A percentile compares a stretch with the other conserved stretches of the same genome.
These are phyloP conservation scores for Corapipo altera DNA, from an alignment of 2,113 vertebrate genomes.

Conservation along the genomic window DNA sequence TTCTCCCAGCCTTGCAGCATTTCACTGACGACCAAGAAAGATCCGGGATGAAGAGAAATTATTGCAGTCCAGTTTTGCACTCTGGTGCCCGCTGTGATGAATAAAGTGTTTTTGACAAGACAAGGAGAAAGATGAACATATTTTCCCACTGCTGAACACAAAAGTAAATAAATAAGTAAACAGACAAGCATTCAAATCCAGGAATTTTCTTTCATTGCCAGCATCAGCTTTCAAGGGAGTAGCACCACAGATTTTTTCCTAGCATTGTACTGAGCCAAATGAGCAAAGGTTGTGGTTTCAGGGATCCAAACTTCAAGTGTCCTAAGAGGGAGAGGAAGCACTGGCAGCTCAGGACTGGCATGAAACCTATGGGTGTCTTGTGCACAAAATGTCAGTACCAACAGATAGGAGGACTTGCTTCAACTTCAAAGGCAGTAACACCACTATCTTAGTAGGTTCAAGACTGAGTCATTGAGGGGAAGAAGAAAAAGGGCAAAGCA, in stretches of 20 bases:
- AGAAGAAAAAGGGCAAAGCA: background rate
- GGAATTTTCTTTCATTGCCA: conserved; percentile 58
- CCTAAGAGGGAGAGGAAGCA: background rate
- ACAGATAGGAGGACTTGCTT: background rate
- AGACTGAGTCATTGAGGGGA: background rate
- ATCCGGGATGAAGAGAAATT: background rate
- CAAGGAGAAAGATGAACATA: conserved; percentile 19
- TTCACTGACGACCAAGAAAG: background rate
- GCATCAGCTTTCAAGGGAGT: conserved; percentile 45
- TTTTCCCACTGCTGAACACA: conserved; percentile 30
- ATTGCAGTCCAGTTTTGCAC: background rate
- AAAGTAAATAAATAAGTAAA: conserved; percentile 65
- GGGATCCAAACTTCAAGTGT: background rate
- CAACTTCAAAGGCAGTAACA: background rate
- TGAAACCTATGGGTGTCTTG: background rate
- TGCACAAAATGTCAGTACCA: background rate
- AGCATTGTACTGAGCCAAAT: background rate
- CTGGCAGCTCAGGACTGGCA: background rate
- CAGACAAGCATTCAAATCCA: conserved; percentile 51
- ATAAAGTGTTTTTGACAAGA: conserved; percentile 35
- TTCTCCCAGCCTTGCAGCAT: background rate
- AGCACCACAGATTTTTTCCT: conserved; percentile 34
- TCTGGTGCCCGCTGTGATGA: background rate
- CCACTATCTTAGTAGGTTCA: background rate
- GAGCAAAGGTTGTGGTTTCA: conserved; percentile 13